Conservation (phyloP, 2,113 vertebrate genomes). For the Sinocyclocheilus anshuiensis region DNA sequence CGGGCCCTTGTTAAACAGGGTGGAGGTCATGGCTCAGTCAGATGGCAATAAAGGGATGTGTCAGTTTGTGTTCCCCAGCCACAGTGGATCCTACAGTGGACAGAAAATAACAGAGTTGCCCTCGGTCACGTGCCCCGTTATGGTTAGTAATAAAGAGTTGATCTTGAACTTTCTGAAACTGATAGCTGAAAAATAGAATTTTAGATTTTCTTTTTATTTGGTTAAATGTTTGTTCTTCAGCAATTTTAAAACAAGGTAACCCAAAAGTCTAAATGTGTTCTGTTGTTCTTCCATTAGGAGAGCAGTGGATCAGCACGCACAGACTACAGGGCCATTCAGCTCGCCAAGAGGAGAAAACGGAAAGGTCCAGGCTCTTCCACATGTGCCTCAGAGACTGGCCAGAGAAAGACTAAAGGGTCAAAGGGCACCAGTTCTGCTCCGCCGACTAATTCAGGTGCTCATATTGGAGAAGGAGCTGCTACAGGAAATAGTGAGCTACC, state of each 20-base stretch:
- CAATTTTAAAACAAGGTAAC: not conserved
- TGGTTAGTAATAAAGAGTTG: slow-evolving; percentile 75
- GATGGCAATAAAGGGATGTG: slow-evolving; percentile 81
- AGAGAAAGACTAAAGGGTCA: slow-evolving; percentile 78
- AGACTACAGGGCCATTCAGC: slow-evolving; percentile 93
- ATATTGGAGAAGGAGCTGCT: slow-evolving; percentile 73
- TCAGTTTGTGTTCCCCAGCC: slow-evolving; percentile 82
- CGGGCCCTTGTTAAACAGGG: slow-evolving; percentile 75
- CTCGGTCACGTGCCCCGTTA: slow-evolving; percentile 78
- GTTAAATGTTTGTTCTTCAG: not conserved
- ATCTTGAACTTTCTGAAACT: not conserved
- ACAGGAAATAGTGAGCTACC: slow-evolving; percentile 78
- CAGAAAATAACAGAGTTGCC: slow-evolving; percentile 83
- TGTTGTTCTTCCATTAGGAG: slow-evolving; percentile 75
- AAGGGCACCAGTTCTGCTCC: slow-evolving; percentile 65
- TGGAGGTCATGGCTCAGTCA: slow-evolving; percentile 76
- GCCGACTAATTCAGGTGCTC: slow-evolving; percentile 61
- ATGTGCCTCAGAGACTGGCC: slow-evolving; percentile 71
- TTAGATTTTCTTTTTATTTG: not conserved
- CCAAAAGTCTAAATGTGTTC: slow-evolving; percentile 38
- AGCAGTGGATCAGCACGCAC: slow-evolving; percentile 93
- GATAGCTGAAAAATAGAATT: not conserved
- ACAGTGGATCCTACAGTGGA: slow-evolving; percentile 75
- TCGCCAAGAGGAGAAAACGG: slow-evolving; percentile 90
- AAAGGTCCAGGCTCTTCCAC: slow-evolving; percentile 71